Conservation (phyloP, 2,888 invertebrate genomes). For the Herminia tarsipennalis region DNA sequence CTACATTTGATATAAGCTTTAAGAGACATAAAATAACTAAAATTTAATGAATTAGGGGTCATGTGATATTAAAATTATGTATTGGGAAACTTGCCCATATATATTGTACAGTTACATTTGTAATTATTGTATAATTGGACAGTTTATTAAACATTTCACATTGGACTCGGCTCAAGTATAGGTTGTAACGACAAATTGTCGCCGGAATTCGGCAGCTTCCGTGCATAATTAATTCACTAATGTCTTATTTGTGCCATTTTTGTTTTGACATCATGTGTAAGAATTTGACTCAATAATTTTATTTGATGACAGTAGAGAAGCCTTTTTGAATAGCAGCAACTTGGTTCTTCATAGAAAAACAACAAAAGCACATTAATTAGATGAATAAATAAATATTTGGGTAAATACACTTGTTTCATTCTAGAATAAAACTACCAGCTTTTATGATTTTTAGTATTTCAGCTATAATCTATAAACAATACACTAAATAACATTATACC, state of each 20-base stretch:
- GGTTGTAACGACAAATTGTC: not conserved
- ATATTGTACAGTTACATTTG: too few species aligned
- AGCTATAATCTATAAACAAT: slow-evolving; percentile 31
- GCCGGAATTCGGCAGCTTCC: too few species aligned
- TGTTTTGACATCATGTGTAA: slow-evolving; percentile 15
- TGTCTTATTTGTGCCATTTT: slow-evolving; percentile 26
- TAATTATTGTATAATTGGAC: too few species aligned
- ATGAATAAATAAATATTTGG: slow-evolving; percentile 37
- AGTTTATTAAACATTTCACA: too few species aligned
- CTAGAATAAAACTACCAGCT: slow-evolving; percentile 19
- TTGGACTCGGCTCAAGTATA: too few species aligned
- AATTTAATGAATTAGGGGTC: too few species aligned
- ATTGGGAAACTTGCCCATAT: too few species aligned
- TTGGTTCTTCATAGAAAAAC: slow-evolving; percentile 12
- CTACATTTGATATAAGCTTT: too few species aligned
- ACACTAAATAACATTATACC: slow-evolving; percentile 38
- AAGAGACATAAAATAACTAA: too few species aligned
- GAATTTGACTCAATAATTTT: slow-evolving; percentile 6
- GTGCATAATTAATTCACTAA: too few species aligned
- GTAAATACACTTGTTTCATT: slow-evolving; percentile 28
- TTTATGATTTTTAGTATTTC: slow-evolving; percentile 20
- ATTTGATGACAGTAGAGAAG: slow-evolving; percentile 13
- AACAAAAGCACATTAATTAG: slow-evolving; percentile 20
- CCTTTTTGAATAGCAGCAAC: slow-evolving; percentile 13
- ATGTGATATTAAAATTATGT: too few species aligned